Evolutionary conservation across 2,888 invertebrate species (phyloP).

Genomic region (Sinelater perroti): DNA sequence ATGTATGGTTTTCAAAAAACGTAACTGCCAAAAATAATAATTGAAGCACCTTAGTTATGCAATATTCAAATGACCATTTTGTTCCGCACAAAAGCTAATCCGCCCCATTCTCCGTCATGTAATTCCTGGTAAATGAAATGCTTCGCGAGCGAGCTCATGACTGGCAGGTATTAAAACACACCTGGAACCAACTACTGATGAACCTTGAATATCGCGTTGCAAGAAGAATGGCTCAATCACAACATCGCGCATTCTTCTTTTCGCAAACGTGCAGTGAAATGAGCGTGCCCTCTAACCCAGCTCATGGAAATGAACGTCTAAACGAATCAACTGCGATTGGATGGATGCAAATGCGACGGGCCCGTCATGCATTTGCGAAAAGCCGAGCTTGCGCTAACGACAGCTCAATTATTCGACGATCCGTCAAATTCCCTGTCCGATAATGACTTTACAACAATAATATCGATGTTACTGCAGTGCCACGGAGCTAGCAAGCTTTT

Average conservation of each 20-base stretch:
- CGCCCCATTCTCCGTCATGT: no score
- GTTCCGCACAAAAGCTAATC: no score
- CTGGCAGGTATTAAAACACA: no score
- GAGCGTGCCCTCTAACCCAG: not conserved
- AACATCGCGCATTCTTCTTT: not conserved
- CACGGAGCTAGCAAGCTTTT: not conserved
- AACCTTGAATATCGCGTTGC: constrained; percentile 4
- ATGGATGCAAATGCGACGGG: no score
- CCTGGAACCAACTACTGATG: not conserved
- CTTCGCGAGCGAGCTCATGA: no score
- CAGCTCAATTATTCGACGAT: constrained; percentile 48
- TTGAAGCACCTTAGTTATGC: no score
- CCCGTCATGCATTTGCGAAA: no score
- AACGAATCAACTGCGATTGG: not conserved
- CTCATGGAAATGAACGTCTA: not conserved
- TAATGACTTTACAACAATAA: constrained; percentile 47
- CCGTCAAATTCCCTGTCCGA: constrained; percentile 43
- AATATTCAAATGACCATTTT: no score
- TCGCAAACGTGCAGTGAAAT: not conserved
- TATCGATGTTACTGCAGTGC: constrained; percentile 39
- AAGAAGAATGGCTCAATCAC: not conserved
- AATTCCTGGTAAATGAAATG: no score
- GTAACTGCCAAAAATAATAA: no score
- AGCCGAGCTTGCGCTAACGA: no score
- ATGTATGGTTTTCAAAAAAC: no score